These are phyloP conservation scores for Belgica antarctica DNA, from an alignment of 2,888 invertebrate species.

Conservation along the genomic window DNA sequence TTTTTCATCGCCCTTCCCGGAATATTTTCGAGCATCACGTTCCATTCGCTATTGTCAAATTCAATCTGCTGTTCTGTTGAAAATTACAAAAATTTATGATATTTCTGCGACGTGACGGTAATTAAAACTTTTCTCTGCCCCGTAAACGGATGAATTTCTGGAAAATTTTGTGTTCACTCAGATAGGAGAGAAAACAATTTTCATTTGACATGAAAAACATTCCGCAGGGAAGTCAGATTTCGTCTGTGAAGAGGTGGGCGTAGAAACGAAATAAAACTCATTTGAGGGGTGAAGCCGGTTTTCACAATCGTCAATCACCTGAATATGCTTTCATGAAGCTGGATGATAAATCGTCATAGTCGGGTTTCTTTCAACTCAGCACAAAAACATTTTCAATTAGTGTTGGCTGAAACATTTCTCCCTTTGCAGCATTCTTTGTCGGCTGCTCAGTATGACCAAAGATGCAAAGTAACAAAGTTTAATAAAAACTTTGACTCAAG, in stretches of 20 bases:
- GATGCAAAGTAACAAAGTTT: too few species aligned
- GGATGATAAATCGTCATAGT: too few species aligned
- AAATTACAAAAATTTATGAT: conserved; percentile 43
- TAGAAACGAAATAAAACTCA: background rate
- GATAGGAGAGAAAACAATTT: conserved; percentile 2
- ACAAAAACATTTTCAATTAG: too few species aligned
- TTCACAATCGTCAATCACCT: conserved; percentile 3
- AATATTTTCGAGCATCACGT: conserved; percentile 37
- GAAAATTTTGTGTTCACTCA: background rate
- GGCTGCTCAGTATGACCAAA: too few species aligned
- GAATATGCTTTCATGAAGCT: too few species aligned
- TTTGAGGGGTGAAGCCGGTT: background rate
- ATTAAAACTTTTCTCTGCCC: conserved; percentile 30
- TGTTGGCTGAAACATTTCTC: too few species aligned
- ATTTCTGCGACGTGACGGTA: conserved; percentile 40
- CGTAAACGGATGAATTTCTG: background rate
- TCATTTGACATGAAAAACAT: conserved; percentile 19
- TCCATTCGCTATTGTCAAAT: conserved; percentile 39
- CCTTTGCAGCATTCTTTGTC: too few species aligned
- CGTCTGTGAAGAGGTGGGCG: background rate
- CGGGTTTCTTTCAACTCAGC: background rate
- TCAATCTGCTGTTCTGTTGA: conserved; percentile 37
- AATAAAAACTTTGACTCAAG: too few species aligned
- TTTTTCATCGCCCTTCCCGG: background rate
- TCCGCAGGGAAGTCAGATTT: conserved; percentile 27